Conservation (phyloP, 1,140 invertebrate species). For the Zophobas atratus region DNA sequence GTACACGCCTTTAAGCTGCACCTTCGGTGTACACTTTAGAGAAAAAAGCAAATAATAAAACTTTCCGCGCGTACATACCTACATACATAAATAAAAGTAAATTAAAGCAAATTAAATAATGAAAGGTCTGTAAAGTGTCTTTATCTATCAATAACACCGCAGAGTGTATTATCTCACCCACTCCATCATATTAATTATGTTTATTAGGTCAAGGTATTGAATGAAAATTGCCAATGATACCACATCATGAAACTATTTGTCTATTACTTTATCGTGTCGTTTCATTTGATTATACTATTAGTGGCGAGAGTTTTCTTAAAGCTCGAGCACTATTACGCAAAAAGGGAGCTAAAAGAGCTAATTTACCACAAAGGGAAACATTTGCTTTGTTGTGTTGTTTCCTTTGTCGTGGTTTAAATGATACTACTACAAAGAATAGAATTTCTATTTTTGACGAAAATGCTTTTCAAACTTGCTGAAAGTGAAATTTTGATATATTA, state of each 20-base stretch:
- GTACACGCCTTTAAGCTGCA: too few relatives aligned
- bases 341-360: neutral
- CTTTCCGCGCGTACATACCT: conserved; percentile 5
- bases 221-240: conserved; percentile 16
- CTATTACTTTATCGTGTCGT: neutral
- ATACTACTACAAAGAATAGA: too few relatives aligned
- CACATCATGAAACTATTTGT: neutral
- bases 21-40: neutral
- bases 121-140: conserved; percentile 13
- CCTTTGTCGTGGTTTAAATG: too few relatives aligned
- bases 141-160: conserved; percentile 15
- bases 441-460: too few relatives aligned
- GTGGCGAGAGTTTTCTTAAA: neutral
- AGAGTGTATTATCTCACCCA: conserved; percentile 21
- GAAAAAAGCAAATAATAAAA: neutral
- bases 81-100: conserved; percentile 20
- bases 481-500: too few relatives aligned
- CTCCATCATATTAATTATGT: conserved; percentile 28
- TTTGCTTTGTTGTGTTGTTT: neutral
- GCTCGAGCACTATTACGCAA: neutral
- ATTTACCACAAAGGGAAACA: neutral
- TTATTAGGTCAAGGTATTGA: conserved; percentile 32
- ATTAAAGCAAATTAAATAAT: conserved; percentile 11
- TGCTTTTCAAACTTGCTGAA: too few relatives aligned
- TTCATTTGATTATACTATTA: neutral